Base-by-base conservation (phyloP, 2,113 vertebrate species). In the Gallinago jamesoni region DNA sequence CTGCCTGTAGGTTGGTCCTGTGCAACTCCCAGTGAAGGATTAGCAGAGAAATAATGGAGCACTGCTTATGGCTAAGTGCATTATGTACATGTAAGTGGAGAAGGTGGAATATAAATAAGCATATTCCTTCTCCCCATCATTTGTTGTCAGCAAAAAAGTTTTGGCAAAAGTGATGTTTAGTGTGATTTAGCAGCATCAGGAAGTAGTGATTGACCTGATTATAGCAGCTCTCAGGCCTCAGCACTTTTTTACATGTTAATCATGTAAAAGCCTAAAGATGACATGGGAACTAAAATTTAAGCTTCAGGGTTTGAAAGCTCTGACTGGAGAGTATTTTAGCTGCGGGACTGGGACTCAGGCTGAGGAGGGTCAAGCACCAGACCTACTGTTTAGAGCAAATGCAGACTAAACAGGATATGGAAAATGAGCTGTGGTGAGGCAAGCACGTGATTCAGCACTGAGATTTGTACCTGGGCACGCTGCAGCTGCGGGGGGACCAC, bases 131-230 rank as follows among this genome's bases (percentile, higher is more conserved):
- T 73, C n/a, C 28, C 25, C n/a, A 28, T 80, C 50, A 53, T 22
- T 31, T 55, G 22, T 56, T 74, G 76, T 90, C 79, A 92, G 85
- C 63, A 86, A 39, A 88, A 92, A 79, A 14, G 31, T 93, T 94
- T 76, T 90, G 79, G 55, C 63, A 55, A 70, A 92, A 69, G 18
- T 37, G 3, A 55, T 77, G 24, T 85, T 95, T 88, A 57, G n/a
- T 69, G 59, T 63, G 41, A 93, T 92, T 88, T 88, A 95, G 25
- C 75, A 83, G 57, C 78, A 83, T 53, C 41, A 66, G 68, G 63
- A 85, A 76, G 37, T 31, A 93, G 19, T 47, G 47, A 50, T 16
- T 91, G 89, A 97, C 89, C 64, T 76, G 75, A 88, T 94, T 94
- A 75, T 21, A 91, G 43, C 14, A 85, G 9, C 35, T 84, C 24